These are phyloP conservation scores for Callipepla squamata DNA, from an alignment of 2,113 vertebrate species.

Conservation along the genomic window DNA sequence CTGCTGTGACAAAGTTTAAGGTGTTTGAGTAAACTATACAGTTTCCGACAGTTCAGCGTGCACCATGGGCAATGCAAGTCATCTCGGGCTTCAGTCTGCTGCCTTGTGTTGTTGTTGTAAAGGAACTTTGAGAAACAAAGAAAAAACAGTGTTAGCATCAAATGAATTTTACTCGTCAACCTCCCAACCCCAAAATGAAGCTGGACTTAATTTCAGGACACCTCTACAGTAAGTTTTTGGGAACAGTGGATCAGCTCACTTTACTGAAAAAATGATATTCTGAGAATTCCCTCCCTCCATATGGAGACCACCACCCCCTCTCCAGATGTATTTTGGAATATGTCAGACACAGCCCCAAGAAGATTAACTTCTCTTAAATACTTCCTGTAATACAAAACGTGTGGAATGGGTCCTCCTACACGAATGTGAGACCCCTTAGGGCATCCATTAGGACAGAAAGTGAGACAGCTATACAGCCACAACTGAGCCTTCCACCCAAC, in stretches of 20 bases:
- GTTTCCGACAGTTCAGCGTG: constrained; percentile 95
- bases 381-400: background rate
- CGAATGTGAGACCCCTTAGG: background rate
- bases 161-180: background rate
- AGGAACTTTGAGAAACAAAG: constrained; percentile 83
- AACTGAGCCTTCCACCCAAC: background rate
- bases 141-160: background rate
- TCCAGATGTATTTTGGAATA: background rate
- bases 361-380: background rate
- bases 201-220: background rate
- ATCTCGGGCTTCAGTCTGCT: constrained; percentile 96
- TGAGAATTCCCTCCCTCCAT: background rate
- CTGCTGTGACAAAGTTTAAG: constrained; percentile 97
- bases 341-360: background rate
- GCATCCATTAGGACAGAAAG: background rate
- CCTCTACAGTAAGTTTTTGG: background rate
- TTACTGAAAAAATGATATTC: background rate
- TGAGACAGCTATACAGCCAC: background rate
- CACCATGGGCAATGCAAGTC: constrained; percentile 98
- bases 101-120: constrained; percentile 97
- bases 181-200: background rate
- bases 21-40: constrained; percentile 98
- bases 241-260: background rate
- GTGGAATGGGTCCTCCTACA: background rate
- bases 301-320: background rate